Percentiles rank a stretch among this genome's conserved stretches.
Conservation (phyloP, 2,113 vertebrate species). For the Ptilorrhoa leucosticta region DNA sequence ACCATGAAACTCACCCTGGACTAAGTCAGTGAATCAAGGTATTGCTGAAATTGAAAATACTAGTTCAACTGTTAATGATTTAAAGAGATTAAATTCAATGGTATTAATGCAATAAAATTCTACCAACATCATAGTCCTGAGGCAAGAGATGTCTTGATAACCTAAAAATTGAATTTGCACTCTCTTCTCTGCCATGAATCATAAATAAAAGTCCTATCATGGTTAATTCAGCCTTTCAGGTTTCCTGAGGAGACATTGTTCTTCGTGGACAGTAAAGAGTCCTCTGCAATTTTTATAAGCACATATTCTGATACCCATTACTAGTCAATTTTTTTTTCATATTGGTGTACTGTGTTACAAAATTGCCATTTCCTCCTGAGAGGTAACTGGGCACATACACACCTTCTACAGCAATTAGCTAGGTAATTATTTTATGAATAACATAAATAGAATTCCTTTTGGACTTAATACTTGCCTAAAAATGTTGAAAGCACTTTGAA, state of each 20-base stretch:
- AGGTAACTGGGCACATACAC: background rate
- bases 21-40: background rate
- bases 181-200: background rate
- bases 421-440: background rate
- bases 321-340: too few relatives aligned
- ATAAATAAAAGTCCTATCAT: background rate
- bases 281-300: background rate
- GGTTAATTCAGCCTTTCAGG: background rate
- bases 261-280: background rate
- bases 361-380: background rate
- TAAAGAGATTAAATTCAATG: background rate
- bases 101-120: slow-evolving; percentile 10
- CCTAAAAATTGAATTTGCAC: slow-evolving; percentile 4
- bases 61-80: background rate
- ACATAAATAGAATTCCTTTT: background rate
- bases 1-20: background rate
- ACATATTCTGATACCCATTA: background rate
- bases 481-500: background rate
- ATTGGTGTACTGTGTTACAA: background rate
- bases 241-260: background rate
- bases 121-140: background rate
- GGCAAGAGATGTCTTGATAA: background rate
- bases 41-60: background rate
- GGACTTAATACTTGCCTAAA: background rate
- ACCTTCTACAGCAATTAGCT: background rate